Conservation (phyloP, 2,797 vertebrate species). For the Miichthys miiuy region DNA sequence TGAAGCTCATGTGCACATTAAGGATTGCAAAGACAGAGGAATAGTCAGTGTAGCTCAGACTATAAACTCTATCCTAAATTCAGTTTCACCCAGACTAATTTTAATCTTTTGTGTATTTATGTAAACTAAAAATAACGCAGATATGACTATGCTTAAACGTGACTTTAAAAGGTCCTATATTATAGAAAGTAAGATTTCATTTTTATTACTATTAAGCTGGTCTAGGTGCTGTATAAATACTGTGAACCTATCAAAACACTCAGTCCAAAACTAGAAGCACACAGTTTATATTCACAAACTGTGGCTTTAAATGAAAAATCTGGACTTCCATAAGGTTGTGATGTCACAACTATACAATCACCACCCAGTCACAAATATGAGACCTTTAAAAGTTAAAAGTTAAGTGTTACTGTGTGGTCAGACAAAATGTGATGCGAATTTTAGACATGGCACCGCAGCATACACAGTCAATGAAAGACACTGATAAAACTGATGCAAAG, state of each 20-base stretch:
- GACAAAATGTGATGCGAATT: not conserved
- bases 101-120: not conserved
- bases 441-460: not conserved
- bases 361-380: no score
- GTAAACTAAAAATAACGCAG: not conserved
- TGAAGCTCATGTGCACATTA: conserved; percentile 3
- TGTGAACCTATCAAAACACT: no score
- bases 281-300: no score
- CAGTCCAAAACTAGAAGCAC: no score
- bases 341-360: no score
- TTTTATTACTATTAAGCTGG: no score
- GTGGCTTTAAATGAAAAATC: no score
- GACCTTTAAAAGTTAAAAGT: no score
- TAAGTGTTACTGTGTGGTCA: not conserved
- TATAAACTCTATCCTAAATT: not conserved
- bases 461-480: not conserved
- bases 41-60: not conserved
- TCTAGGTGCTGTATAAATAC: no score
- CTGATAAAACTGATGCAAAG: no score
- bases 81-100: not conserved
- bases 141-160: not conserved
- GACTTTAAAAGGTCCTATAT: not conserved
- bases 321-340: no score
- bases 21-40: not conserved
- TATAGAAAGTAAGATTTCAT: no score